These are phyloP conservation scores for Bombus superbus DNA, from an alignment of 1,140 invertebrate species.

Conservation along the genomic window DNA sequence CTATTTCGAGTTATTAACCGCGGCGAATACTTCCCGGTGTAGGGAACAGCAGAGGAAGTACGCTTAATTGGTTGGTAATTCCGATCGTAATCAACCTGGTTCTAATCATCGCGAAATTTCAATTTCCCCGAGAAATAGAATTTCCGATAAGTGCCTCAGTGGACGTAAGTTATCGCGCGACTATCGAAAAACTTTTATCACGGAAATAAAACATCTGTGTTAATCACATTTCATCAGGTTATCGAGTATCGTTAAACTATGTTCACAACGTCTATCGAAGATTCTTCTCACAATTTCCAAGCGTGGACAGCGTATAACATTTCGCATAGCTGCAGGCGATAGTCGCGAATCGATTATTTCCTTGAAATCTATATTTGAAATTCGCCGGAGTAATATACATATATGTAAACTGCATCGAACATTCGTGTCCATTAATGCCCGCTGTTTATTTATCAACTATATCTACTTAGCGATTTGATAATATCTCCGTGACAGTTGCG, in stretches of 20 bases:
- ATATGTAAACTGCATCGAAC: not conserved
- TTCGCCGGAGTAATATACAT: not conserved
- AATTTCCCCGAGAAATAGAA: constrained; percentile 65
- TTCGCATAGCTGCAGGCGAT: not conserved
- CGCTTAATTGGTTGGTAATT: constrained; percentile 66
- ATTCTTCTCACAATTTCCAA: not conserved
- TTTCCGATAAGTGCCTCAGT: constrained; percentile 11
- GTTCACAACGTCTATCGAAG: not conserved
- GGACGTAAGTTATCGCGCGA: not conserved
- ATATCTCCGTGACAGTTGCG: constrained; percentile 15
- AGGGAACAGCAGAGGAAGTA: constrained; percentile 4
- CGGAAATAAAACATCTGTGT: too few species aligned
- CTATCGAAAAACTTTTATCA: not conserved
- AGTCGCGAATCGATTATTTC: not conserved
- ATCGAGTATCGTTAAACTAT: not conserved
- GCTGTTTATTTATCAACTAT: constrained; percentile 43
- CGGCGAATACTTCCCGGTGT: not conserved
- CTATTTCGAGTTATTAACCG: constrained; percentile 1
- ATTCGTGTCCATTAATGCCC: constrained; percentile 12
- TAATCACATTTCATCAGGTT: not conserved
- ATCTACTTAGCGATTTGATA: constrained; percentile 39
- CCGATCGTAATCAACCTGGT: constrained; percentile 67
- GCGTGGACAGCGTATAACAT: too few species aligned
- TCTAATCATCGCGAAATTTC: constrained; percentile 75
- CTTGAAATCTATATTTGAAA: constrained; percentile 17